Evolutionary conservation across 2,888 invertebrate genomes (phyloP).

Genomic region (Cryptocephalus moraei): DNA sequence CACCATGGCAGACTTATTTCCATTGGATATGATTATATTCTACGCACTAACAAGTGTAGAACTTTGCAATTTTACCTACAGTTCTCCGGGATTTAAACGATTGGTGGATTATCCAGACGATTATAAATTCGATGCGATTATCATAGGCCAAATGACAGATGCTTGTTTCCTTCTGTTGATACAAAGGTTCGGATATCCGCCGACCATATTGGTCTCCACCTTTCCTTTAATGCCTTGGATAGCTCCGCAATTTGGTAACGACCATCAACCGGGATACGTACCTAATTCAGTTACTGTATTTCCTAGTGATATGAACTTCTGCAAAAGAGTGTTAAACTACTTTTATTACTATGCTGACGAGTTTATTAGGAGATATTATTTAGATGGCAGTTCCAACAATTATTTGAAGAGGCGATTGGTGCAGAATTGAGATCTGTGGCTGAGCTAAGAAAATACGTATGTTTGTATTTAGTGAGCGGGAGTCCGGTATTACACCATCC

Average conservation of each 20-base stretch:
- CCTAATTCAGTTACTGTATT: constrained; percentile 14
- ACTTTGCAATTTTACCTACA: background rate
- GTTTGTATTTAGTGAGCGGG: constrained; percentile 21
- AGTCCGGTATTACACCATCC: constrained; percentile 24
- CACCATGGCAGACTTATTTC: background rate
- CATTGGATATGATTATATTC: background rate
- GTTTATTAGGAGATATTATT: background rate
- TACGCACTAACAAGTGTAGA: background rate
- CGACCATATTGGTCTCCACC: constrained; percentile 19
- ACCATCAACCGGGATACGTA: constrained; percentile 16
- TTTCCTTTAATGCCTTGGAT: constrained; percentile 12
- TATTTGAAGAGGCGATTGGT: constrained; percentile 15
- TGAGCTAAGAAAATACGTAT: constrained; percentile 17
- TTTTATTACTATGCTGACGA: constrained; percentile 8
- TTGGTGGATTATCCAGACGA: constrained; percentile 21
- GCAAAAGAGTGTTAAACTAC: constrained; percentile 17
- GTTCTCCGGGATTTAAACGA: constrained; percentile 19
- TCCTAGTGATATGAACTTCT: constrained; percentile 17
- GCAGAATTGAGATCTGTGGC: constrained; percentile 11
- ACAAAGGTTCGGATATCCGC: constrained; percentile 25
- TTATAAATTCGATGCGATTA: constrained; percentile 25
- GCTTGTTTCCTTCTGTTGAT: constrained; percentile 22
- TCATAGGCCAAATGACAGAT: constrained; percentile 20
- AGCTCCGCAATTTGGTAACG: constrained; percentile 13
- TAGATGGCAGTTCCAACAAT: constrained; percentile 7